Conservation (phyloP, 2,797 vertebrate species). For the Valencia hispanica region DNA sequence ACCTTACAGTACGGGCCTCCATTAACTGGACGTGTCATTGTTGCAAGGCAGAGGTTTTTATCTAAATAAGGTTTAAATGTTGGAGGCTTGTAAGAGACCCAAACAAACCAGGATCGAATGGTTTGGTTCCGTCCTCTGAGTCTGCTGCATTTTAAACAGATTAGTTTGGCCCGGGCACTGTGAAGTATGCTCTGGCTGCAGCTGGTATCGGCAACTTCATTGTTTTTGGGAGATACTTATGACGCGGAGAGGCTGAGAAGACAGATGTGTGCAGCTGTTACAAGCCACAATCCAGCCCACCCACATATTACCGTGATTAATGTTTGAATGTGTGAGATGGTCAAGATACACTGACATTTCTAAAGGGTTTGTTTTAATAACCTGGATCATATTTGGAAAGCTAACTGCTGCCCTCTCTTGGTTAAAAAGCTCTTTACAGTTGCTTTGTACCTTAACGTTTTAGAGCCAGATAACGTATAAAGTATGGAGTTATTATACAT, state of each 20-base stretch:
- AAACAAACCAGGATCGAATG: slow-evolving; percentile 2
- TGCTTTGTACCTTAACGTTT: background rate
- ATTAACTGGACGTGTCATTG: slow-evolving; percentile 39
- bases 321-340: slow-evolving; percentile 13
- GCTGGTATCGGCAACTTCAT: slow-evolving; percentile 57
- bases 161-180: slow-evolving; percentile 36
- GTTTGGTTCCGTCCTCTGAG: slow-evolving; percentile 13
- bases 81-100: slow-evolving; percentile 25
- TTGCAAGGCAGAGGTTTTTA: slow-evolving; percentile 6
- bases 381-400: background rate
- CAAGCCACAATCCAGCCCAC: slow-evolving; percentile 60
- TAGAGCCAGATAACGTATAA: background rate
- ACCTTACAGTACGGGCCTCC: slow-evolving; percentile 32
- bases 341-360: background rate
- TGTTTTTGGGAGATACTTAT: slow-evolving; percentile 63
- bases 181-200: slow-evolving; percentile 40
- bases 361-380: background rate
- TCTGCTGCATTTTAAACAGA: slow-evolving; percentile 40
- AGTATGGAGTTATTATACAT: background rate
- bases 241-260: slow-evolving; percentile 46
- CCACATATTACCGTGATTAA: slow-evolving; percentile 58
- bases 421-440: slow-evolving; percentile 1
- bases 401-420: slow-evolving; percentile 50
- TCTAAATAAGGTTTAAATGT: slow-evolving; percentile 19
- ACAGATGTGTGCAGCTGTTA: slow-evolving; percentile 72